A percentile compares a stretch with the other conserved stretches of the same genome.
Conservation (phyloP, 2,113 vertebrate genomes). For the Cyanoderma ruficeps region DNA sequence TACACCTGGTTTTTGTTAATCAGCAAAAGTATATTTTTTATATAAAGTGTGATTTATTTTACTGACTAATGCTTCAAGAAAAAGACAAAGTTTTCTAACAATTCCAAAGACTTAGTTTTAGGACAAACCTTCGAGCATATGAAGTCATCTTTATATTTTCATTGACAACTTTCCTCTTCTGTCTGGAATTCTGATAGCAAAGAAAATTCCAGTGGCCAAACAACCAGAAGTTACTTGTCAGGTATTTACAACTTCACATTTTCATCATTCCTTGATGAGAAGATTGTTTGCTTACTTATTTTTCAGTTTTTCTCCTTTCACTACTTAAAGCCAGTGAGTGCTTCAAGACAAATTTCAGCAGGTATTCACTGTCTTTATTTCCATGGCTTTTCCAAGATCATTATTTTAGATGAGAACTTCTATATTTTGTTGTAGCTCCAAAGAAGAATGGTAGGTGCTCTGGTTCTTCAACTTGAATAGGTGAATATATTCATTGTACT, state of each 20-base stretch:
- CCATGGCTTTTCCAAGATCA: neutral
- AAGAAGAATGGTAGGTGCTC: neutral
- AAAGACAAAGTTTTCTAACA: neutral
- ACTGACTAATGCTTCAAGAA: neutral
- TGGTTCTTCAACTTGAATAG: neutral
- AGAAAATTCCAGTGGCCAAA: neutral
- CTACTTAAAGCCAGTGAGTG: neutral
- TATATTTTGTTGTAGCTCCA: neutral
- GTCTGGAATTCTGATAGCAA: neutral
- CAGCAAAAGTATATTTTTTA: neutral
- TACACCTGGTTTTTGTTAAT: neutral
- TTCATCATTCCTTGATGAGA: conserved; percentile 35
- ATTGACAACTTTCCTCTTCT: neutral
- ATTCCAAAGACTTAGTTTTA: neutral
- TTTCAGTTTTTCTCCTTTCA: neutral
- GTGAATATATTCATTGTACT: neutral
- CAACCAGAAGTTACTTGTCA: neutral
- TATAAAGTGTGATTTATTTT: neutral
- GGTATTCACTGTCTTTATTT: neutral
- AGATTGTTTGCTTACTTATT: neutral
- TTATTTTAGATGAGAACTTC: neutral
- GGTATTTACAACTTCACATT: conserved; percentile 54
- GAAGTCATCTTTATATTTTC: neutral
- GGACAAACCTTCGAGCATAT: neutral
- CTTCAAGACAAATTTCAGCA: neutral